phyloP scores from a whole-genome alignment of 2,888 invertebrate genomes.

The Ophioninae sp. region DNA sequence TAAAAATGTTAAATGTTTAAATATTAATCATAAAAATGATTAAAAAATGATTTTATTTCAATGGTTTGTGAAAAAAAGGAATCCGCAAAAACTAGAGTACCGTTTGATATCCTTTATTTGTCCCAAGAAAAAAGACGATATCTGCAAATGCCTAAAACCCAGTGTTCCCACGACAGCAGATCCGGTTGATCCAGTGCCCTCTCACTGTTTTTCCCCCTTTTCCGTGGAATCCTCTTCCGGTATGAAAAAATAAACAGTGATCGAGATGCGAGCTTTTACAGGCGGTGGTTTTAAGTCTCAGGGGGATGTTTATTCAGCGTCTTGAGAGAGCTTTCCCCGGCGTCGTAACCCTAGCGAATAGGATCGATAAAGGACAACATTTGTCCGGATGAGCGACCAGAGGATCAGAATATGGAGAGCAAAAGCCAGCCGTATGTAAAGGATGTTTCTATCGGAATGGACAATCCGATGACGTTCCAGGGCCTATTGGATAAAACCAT shows the following conservation, averaged over 20 bases:
- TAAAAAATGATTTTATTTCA: too few species aligned
- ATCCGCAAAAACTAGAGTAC: too few species aligned
- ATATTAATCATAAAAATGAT: too few species aligned
- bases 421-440: neutral
- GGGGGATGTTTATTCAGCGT: slow-evolving; percentile 33
- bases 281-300: slow-evolving; percentile 8
- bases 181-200: neutral
- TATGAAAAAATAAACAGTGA: slow-evolving; percentile 12
- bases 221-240: neutral
- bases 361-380: slow-evolving; percentile 36
- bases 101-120: slow-evolving; percentile 20
- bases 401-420: slow-evolving; percentile 36
- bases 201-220: neutral
- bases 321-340: slow-evolving; percentile 32
- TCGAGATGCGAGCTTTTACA: slow-evolving; percentile 18
- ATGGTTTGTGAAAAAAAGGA: too few species aligned
- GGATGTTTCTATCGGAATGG: neutral
- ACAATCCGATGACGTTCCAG: neutral
- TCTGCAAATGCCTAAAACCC: neutral
- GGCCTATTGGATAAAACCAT: neutral
- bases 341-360: neutral
- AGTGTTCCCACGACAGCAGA: slow-evolving; percentile 11
- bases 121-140: slow-evolving; percentile 22
- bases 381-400: slow-evolving; percentile 34
- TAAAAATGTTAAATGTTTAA: too few species aligned